A percentile compares a stretch with the other conserved stretches of the same genome.
Evolutionary conservation across 1,140 invertebrate species (phyloP).

Genomic region (Nasonia longicornis): DNA sequence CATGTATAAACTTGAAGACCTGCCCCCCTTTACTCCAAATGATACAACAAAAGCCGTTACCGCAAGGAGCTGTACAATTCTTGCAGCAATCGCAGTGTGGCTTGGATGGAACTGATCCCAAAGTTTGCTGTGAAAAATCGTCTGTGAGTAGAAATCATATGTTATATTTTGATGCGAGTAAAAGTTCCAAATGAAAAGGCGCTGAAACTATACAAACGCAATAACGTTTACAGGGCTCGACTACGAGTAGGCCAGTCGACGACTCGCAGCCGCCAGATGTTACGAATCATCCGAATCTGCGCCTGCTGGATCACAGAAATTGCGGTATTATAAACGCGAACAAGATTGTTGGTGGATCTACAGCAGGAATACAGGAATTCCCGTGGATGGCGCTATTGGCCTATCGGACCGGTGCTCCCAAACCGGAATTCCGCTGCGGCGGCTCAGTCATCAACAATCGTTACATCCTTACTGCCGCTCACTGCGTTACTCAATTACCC

Average conservation of each 20-base stretch:
- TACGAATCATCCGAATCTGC: conserved; percentile 69
- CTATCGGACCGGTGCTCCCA: conserved; percentile 64
- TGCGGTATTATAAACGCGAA: conserved; percentile 64
- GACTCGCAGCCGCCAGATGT: conserved; percentile 64
- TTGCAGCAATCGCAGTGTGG: conserved; percentile 68
- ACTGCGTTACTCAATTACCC: conserved; percentile 72
- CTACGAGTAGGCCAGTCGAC: background rate
- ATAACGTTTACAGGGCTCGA: background rate
- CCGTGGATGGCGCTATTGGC: conserved; percentile 77
- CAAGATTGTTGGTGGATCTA: conserved; percentile 72
- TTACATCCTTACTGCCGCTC: conserved; percentile 79
- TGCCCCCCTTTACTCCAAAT: conserved; percentile 58
- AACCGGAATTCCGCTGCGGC: conserved; percentile 72
- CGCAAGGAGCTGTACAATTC: conserved; percentile 53
- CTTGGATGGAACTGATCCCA: conserved; percentile 67
- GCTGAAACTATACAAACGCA: background rate
- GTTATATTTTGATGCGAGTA: background rate
- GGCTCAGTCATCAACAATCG: conserved; percentile 75
- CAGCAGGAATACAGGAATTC: conserved; percentile 72
- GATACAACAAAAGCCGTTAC: conserved; percentile 62
- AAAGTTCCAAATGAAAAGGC: background rate
- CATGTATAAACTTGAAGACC: conserved; percentile 56
- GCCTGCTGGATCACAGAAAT: conserved; percentile 61
- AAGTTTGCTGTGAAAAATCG: conserved; percentile 68
- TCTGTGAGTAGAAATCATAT: conserved; percentile 44